Conservation (phyloP, 2,113 vertebrate genomes). For the Pao palembangensis region DNA sequence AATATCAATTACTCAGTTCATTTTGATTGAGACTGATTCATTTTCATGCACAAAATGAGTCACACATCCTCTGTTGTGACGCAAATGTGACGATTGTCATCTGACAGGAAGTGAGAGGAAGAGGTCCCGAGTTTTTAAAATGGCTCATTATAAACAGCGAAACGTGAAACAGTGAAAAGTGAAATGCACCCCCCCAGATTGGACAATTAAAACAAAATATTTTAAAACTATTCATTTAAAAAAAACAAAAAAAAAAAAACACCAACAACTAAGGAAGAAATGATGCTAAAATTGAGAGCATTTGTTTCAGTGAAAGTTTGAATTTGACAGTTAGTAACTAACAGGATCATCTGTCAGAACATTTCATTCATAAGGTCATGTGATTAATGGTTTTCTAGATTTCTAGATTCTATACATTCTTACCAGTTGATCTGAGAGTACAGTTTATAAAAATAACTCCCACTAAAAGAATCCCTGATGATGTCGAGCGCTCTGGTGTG, state of each 20-base stretch:
- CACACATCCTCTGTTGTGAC: neutral
- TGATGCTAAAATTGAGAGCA: too few relatives aligned
- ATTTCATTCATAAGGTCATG: too few relatives aligned
- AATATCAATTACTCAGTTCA: neutral
- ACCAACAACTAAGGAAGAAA: neutral
- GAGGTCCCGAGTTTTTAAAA: neutral
- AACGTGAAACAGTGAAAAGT: neutral
- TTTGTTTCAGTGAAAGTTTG: too few relatives aligned
- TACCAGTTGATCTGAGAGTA: too few relatives aligned
- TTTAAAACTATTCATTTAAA: neutral
- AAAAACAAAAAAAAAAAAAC: too few relatives aligned
- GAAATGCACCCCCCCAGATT: neutral
- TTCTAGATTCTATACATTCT: too few relatives aligned
- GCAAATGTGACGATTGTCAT: neutral
- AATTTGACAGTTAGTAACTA: too few relatives aligned
- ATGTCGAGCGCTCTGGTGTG: too few relatives aligned
- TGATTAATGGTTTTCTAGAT: too few relatives aligned
- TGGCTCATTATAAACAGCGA: neutral
- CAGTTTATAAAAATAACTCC: too few relatives aligned
- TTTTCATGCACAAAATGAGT: neutral
- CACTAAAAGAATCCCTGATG: too few relatives aligned
- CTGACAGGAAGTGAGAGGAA: conserved; percentile 2
- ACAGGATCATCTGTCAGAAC: too few relatives aligned
- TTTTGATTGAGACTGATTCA: neutral
- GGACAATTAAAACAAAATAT: neutral